A percentile compares a stretch with the other conserved stretches of the same genome.
Conservation (phyloP, 2,113 vertebrate species). For the Tor tambroides region DNA sequence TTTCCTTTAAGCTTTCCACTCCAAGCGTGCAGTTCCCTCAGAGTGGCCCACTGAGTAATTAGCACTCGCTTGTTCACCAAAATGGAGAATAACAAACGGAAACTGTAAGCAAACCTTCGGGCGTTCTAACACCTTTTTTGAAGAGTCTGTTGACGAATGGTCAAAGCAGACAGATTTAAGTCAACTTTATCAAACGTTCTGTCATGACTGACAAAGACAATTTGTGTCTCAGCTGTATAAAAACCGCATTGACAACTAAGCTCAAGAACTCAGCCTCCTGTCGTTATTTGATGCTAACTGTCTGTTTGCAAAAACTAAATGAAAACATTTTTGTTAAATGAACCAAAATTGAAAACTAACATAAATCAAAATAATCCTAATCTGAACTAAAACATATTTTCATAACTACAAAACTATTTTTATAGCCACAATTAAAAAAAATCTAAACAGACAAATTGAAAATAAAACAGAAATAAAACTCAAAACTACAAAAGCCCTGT, state of each 20-base stretch:
- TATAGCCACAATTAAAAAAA: too few relatives aligned
- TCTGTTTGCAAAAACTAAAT: background rate
- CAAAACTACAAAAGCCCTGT: background rate
- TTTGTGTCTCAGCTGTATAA: background rate
- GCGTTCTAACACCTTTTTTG: background rate
- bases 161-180: background rate
- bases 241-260: background rate
- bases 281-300: background rate
- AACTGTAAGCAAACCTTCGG: background rate
- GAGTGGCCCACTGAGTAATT: background rate
- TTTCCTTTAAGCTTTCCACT: slow-evolving; percentile 20
- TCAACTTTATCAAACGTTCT: background rate
- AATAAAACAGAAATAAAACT: background rate
- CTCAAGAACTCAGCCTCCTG: background rate
- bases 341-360: too few relatives aligned
- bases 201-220: background rate
- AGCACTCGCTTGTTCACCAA: background rate
- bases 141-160: background rate
- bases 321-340: background rate
- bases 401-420: too few relatives aligned
- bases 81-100: background rate
- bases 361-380: too few relatives aligned
- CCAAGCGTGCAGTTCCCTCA: background rate
- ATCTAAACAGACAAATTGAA: background rate
- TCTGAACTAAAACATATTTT: too few relatives aligned